Percentiles rank a stretch among this genome's conserved stretches.
phyloP scores from a whole-genome alignment of 2,888 invertebrate species.

The Trichopoda pennipes region DNA sequence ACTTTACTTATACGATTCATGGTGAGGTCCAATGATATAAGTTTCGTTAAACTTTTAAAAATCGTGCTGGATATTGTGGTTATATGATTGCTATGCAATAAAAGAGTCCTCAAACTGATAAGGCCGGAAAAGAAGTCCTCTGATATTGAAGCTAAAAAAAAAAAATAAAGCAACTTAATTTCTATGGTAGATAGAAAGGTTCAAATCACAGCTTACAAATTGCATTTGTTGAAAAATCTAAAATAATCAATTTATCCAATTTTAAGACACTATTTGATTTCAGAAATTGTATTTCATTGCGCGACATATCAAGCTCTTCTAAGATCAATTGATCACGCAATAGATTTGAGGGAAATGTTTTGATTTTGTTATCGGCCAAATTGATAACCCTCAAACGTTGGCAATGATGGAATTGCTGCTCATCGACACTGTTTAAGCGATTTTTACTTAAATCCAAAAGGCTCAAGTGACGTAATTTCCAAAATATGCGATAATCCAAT shows the following conservation, averaged over 20 bases:
- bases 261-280: conserved; percentile 82
- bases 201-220: conserved; percentile 76
- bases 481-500: conserved; percentile 82
- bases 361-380: conserved; percentile 81
- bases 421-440: conserved; percentile 81
- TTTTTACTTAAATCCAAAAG: conserved; percentile 85
- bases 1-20: conserved; percentile 78
- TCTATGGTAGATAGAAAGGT: background rate
- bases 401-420: conserved; percentile 82
- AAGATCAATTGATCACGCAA: conserved; percentile 82
- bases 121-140: conserved; percentile 77
- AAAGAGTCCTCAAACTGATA: conserved; percentile 77
- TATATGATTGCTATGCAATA: conserved; percentile 82
- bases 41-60: conserved; percentile 75
- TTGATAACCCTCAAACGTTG: conserved; percentile 79
- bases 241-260: conserved; percentile 82
- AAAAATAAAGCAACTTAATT: background rate
- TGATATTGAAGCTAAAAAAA: conserved; percentile 70
- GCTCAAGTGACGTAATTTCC: conserved; percentile 83
- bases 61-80: conserved; percentile 77
- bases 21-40: conserved; percentile 77
- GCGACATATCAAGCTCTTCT: conserved; percentile 85
- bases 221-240: conserved; percentile 85
- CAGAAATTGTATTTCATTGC: conserved; percentile 83
- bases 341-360: conserved; percentile 81